Percentiles rank a stretch among this genome's conserved stretches.
Evolutionary conservation across 37 sponge, comb jelly and placozoan genomes (phyloP).

Genomic region (Mnemiopsis leidyi): DNA sequence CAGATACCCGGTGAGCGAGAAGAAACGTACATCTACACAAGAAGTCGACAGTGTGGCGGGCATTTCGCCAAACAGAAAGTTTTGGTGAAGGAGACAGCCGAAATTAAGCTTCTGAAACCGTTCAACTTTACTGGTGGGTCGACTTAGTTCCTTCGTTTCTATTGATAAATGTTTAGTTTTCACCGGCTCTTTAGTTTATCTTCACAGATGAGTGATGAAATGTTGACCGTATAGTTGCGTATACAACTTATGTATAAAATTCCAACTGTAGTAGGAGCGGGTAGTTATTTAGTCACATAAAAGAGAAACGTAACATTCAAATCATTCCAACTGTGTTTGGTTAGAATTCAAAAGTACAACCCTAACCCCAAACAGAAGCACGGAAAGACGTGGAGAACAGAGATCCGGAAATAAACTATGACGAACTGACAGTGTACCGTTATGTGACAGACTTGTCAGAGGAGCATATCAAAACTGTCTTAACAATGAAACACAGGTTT

Average conservation of each 20-base stretch:
- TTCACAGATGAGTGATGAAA: too few relatives aligned
- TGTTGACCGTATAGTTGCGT: too few relatives aligned
- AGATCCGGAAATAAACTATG: not conserved
- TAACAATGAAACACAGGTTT: not conserved
- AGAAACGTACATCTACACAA: not conserved
- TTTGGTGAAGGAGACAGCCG: not conserved
- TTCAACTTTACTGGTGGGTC: slow-evolving; percentile 25
- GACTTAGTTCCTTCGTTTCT: too few relatives aligned
- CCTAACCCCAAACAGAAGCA: not conserved
- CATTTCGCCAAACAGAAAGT: not conserved
- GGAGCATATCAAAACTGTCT: not conserved
- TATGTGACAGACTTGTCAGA: not conserved
- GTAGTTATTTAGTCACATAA: too few relatives aligned
- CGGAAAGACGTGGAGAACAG: not conserved
- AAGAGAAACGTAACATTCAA: too few relatives aligned
- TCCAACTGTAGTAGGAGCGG: too few relatives aligned
- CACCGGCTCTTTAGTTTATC: too few relatives aligned
- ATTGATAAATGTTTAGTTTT: too few relatives aligned
- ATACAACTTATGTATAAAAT: too few relatives aligned
- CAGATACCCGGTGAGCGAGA: too few relatives aligned
- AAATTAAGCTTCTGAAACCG: not conserved
- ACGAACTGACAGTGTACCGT: not conserved
- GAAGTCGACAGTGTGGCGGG: not conserved
- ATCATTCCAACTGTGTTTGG: too few relatives aligned
- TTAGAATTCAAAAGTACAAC: not conserved